These are phyloP conservation scores for Eidolon helvum DNA, from an alignment of 2,113 vertebrate species.

Conservation along the genomic window DNA sequence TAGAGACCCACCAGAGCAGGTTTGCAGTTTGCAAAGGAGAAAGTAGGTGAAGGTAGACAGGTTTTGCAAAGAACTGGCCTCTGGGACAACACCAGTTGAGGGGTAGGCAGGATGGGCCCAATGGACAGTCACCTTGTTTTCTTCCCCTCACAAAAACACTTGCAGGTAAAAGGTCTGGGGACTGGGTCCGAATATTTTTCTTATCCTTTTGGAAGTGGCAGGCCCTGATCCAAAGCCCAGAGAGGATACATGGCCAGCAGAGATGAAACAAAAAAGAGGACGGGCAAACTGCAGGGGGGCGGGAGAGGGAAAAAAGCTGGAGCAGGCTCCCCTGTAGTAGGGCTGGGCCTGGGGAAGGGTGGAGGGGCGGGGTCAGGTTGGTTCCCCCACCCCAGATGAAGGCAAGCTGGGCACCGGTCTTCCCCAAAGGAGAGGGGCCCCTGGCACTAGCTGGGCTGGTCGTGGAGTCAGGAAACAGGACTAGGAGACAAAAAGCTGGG, in stretches of 20 bases:
- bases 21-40: not conserved
- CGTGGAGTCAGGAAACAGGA: not conserved
- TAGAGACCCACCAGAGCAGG: not conserved
- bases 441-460: too few relatives aligned
- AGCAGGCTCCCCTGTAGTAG: too few relatives aligned
- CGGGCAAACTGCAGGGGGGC: not conserved
- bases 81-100: accelerated
- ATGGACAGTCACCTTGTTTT: not conserved
- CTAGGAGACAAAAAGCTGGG: not conserved
- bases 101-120: not conserved
- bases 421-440: not conserved
- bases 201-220: not conserved
- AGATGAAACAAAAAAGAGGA: not conserved
- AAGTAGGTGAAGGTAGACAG: not conserved
- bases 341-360: not conserved
- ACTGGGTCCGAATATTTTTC: not conserved
- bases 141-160: not conserved
- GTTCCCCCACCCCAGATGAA: not conserved
- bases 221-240: not conserved
- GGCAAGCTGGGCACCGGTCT: too few relatives aligned
- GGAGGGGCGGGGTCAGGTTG: accelerated
- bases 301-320: not conserved
- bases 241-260: not conserved
- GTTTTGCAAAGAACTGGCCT: not conserved
- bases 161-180: not conserved